phyloP scores from a whole-genome alignment of 2,113 vertebrate genomes.

The Proteles cristata region DNA sequence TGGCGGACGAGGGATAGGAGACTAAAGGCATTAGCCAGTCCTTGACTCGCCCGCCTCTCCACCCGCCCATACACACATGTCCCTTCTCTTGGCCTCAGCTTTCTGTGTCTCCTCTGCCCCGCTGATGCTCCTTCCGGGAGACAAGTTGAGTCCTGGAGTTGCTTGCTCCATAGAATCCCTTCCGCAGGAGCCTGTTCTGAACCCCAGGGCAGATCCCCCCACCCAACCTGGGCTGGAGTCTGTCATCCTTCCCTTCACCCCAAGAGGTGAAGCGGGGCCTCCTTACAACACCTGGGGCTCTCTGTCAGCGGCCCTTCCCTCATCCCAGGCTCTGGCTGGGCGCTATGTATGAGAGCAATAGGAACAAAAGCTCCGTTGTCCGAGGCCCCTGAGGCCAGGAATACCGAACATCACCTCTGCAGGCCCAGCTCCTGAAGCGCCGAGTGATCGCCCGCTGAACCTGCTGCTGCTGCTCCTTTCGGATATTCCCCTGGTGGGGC shows the following conservation, averaged over 20 bases:
- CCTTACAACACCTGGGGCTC: not conserved
- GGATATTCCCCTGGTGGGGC: slow-evolving; percentile 89
- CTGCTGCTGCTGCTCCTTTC: slow-evolving; percentile 90
- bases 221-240: not conserved
- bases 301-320: not conserved
- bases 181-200: not conserved
- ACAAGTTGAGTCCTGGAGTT: not conserved
- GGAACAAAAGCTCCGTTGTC: not conserved
- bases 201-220: too few relatives aligned
- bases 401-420: slow-evolving; percentile 84
- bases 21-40: slow-evolving; percentile 10
- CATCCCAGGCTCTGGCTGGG: not conserved
- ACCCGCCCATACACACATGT: not conserved
- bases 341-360: not conserved
- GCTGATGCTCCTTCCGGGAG: not conserved
- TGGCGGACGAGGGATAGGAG: slow-evolving; percentile 78
- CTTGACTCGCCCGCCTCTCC: not conserved
- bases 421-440: slow-evolving; percentile 88
- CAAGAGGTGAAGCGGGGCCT: not conserved
- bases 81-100: not conserved
- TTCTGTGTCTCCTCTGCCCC: not conserved
- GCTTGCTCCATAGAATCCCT: not conserved
- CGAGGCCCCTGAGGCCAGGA: not conserved
- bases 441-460: slow-evolving; percentile 91
- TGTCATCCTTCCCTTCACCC: not conserved